Percentiles rank a stretch among this genome's conserved stretches.
Evolutionary conservation across 2,888 invertebrate genomes (phyloP).

Genomic region (Cylloceria caligata): DNA sequence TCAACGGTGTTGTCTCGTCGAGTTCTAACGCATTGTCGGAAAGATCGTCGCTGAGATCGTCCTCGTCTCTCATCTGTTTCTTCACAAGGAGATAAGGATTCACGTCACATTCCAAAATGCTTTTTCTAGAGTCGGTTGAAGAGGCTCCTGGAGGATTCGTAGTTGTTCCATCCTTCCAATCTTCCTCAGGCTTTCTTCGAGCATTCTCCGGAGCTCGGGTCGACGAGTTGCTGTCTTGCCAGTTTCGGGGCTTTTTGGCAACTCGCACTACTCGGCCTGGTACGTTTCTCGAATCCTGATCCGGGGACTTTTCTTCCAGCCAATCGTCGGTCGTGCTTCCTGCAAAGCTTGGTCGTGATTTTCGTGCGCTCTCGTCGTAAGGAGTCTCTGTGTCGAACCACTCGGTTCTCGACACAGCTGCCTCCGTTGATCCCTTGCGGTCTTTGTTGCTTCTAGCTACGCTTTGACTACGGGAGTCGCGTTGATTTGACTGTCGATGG

Average conservation of each 20-base stretch:
- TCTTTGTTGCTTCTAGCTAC: slow-evolving; percentile 74
- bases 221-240: slow-evolving; percentile 69
- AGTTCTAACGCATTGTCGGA: slow-evolving; percentile 80
- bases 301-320: slow-evolving; percentile 65
- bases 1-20: slow-evolving; percentile 71
- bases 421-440: slow-evolving; percentile 58
- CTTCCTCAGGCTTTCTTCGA: slow-evolving; percentile 63
- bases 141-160: slow-evolving; percentile 27
- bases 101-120: slow-evolving; percentile 93
- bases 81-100: slow-evolving; percentile 94
- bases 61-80: slow-evolving; percentile 79
- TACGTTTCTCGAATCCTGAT: slow-evolving; percentile 59
- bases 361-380: slow-evolving; percentile 71
- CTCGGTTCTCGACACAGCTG: slow-evolving; percentile 76
- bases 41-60: slow-evolving; percentile 83
- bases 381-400: slow-evolving; percentile 78
- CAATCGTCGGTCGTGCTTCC: slow-evolving; percentile 69
- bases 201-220: slow-evolving; percentile 38
- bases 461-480: slow-evolving; percentile 85
- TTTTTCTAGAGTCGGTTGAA: slow-evolving; percentile 84
- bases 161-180: slow-evolving; percentile 66
- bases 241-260: slow-evolving; percentile 71
- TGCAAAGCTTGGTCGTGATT: slow-evolving; percentile 67
- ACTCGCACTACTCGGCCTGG: slow-evolving; percentile 70
- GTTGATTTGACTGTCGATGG: slow-evolving; percentile 76